A percentile compares a stretch with the other conserved stretches of the same genome.
Conservation (phyloP, 2,113 vertebrate species). For the Mixornis gularis region DNA sequence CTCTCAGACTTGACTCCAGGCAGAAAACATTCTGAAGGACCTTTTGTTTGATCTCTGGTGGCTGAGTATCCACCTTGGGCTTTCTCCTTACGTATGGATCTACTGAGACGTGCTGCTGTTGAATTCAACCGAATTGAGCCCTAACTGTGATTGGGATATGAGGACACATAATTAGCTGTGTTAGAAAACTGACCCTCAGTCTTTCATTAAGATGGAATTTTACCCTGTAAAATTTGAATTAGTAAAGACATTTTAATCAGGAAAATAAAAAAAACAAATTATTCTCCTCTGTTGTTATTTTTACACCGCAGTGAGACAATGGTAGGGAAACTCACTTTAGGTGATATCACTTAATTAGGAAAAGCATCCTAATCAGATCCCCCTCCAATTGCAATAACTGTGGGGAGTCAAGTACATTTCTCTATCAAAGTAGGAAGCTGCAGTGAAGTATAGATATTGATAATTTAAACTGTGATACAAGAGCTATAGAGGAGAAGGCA, state of each 20-base stretch:
- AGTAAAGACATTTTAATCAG: conserved; percentile 70
- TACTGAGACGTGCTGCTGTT: background rate
- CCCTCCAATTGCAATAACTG: conserved; percentile 76
- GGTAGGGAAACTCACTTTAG: conserved; percentile 76
- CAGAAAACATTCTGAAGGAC: background rate
- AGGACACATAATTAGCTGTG: conserved; percentile 52
- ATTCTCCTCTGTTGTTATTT: conserved; percentile 76
- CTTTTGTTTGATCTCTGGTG: background rate
- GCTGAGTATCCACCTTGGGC: background rate
- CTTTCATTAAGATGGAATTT: conserved; percentile 67
- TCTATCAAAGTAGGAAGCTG: conserved; percentile 70
- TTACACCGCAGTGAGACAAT: conserved; percentile 70
- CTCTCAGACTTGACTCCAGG: background rate
- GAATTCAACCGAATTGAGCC: conserved; percentile 2
- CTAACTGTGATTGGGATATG: conserved; percentile 33
- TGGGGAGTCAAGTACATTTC: conserved; percentile 77
- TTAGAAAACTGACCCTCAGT: conserved; percentile 62
- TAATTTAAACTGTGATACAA: conserved; percentile 65
- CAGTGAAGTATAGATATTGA: conserved; percentile 73
- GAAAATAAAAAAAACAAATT: conserved; percentile 73
- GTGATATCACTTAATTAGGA: conserved; percentile 80
- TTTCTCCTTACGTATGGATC: background rate
- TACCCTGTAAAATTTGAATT: conserved; percentile 65
- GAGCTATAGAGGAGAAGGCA: conserved; percentile 55
- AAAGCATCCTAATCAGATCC: conserved; percentile 79